phyloP scores from a whole-genome alignment of 1,140 invertebrate genomes.

The Lordiphosa clarofinis region DNA sequence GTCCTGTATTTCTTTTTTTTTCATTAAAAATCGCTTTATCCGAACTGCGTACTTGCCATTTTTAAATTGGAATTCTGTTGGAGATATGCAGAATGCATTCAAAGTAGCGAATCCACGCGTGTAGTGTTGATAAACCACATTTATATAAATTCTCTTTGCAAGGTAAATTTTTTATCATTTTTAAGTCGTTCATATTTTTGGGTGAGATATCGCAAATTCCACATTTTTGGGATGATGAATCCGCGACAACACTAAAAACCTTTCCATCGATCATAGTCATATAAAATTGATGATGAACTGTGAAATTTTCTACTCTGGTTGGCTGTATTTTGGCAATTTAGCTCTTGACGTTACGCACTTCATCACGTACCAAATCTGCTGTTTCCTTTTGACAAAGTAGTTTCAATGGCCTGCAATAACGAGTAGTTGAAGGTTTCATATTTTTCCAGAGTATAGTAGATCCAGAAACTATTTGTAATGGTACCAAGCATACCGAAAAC shows the following conservation, averaged over 20 bases:
- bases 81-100: too few relatives aligned
- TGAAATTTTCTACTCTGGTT: too few relatives aligned
- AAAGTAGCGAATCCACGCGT: background rate
- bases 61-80: background rate
- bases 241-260: background rate
- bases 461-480: background rate
- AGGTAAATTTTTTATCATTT: background rate
- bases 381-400: background rate
- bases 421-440: background rate
- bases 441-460: background rate
- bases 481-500: conserved; percentile 3
- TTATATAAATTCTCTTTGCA: too few relatives aligned
- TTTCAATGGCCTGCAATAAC: background rate
- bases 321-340: too few relatives aligned
- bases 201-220: background rate
- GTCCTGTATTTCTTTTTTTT: too few relatives aligned
- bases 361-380: background rate
- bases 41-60: background rate
- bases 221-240: background rate
- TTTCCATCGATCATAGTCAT: conserved; percentile 1
- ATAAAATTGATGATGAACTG: background rate
- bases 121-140: background rate
- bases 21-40: background rate
- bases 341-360: background rate
- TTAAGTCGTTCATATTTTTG: conserved; percentile 1